Percentiles rank a stretch among this genome's conserved stretches.
These are phyloP conservation scores for Oreochromis niloticus DNA, from an alignment of 2,113 vertebrate species.

Conservation along the genomic window DNA sequence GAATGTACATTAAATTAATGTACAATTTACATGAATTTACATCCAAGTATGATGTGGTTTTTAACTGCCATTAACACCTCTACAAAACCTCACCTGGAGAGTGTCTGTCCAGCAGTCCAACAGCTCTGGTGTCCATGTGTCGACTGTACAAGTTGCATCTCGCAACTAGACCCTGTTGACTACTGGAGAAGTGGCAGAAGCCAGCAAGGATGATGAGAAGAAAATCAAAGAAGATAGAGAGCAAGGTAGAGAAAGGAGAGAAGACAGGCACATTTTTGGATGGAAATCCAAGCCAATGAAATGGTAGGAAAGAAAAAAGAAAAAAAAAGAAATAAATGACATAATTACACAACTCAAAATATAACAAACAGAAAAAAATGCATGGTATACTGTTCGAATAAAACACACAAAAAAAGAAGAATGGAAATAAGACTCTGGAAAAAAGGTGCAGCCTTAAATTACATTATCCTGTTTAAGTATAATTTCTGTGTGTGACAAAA, in stretches of 20 bases:
- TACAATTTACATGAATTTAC: neutral
- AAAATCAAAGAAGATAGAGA: neutral
- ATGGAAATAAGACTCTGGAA: neutral
- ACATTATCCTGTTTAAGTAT: neutral
- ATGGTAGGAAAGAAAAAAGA: neutral
- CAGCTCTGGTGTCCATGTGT: constrained; percentile 45
- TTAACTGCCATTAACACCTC: neutral
- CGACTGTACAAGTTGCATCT: constrained; percentile 67
- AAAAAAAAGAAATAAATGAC: neutral
- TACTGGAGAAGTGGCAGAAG: constrained; percentile 16
- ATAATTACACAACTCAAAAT: constrained; percentile 13
- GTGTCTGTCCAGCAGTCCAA: constrained; percentile 4
- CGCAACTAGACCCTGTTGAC: constrained; percentile 63
- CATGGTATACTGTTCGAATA: neutral
- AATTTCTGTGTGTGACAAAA: neutral
- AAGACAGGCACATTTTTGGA: neutral
- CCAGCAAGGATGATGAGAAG: neutral
- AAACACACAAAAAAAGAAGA: neutral
- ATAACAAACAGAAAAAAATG: neutral
- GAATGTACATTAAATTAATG: neutral
- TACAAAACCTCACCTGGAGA: constrained; percentile 40
- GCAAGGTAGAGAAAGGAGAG: neutral
- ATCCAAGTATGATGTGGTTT: neutral
- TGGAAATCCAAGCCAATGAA: neutral
- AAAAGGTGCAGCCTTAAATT: neutral